Conservation (phyloP, 2,797 vertebrate genomes). For the Crax fasciolata region DNA sequence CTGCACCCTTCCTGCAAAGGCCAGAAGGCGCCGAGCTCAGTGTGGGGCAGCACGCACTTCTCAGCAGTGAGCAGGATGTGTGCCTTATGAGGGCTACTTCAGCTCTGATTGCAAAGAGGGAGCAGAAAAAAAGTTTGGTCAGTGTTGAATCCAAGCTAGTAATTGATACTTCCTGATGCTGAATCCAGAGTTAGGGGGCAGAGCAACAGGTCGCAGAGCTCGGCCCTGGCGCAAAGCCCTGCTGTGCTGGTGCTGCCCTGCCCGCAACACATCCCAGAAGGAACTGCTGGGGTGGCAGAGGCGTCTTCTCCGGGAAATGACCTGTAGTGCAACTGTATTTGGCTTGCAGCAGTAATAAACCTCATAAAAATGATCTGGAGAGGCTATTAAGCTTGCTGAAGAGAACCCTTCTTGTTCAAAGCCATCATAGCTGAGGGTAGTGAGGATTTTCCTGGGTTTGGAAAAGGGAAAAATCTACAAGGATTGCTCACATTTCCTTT, state of each 20-base stretch:
- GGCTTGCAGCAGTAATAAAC: background rate
- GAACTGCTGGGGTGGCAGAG: background rate
- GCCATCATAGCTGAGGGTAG: background rate
- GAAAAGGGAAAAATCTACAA: background rate
- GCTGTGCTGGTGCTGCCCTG: background rate
- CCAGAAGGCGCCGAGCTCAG: background rate
- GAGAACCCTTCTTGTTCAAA: background rate
- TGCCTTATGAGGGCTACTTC: background rate
- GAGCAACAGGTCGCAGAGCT: background rate
- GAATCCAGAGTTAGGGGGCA: background rate
- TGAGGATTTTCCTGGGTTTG: background rate
- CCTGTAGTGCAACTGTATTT: background rate
- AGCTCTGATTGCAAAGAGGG: background rate
- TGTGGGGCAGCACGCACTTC: background rate
- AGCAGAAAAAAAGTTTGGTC: background rate
- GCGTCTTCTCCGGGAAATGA: background rate
- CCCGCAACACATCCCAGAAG: background rate
- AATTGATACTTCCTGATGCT: rapidly evolving
- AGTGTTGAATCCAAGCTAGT: background rate
- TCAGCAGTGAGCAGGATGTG: rapidly evolving
- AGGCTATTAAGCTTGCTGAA: background rate
- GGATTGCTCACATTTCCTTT: rapidly evolving
- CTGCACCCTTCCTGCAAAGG: background rate
- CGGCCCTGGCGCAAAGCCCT: background rate
- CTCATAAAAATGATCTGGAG: rapidly evolving